Evolutionary conservation across 2,888 invertebrate genomes (phyloP).

Genomic region (Aporophyla lueneburgensis): DNA sequence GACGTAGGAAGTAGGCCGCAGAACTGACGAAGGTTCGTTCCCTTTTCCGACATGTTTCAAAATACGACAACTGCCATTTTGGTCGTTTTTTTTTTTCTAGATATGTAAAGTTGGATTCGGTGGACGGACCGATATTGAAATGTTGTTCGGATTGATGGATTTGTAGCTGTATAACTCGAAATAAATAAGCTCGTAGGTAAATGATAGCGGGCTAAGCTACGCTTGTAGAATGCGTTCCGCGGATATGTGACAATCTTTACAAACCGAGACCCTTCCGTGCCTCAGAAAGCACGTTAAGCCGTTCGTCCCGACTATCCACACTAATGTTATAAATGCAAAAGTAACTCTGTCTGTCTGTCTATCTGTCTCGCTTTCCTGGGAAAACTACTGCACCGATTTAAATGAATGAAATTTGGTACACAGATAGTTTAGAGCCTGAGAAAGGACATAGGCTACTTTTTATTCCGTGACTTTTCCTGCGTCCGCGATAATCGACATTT

Average conservation of each 20-base stretch:
- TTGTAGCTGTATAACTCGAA: neutral
- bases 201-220: neutral
- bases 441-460: no score
- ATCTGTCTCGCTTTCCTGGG: no score
- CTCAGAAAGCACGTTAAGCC: neutral
- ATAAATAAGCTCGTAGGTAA: neutral
- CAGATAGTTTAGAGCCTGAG: no score
- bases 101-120: constrained; percentile 43
- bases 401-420: no score
- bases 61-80: constrained; percentile 40
- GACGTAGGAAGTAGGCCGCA: constrained; percentile 49
- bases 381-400: no score
- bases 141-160: constrained; percentile 29
- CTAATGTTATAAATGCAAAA: no score
- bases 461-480: no score
- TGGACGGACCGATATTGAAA: constrained; percentile 16
- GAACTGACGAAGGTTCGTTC: constrained; percentile 62
- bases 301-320: neutral
- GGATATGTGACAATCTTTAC: neutral
- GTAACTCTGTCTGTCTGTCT: no score
- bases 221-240: neutral
- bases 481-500: no score
- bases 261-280: neutral
- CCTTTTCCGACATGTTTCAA: constrained; percentile 54
- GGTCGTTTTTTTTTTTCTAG: constrained; percentile 25